A percentile compares a stretch with the other conserved stretches of the same genome.
These are phyloP conservation scores for Perca schrenkii DNA, from an alignment of 2,113 vertebrate genomes.

Conservation along the genomic window DNA sequence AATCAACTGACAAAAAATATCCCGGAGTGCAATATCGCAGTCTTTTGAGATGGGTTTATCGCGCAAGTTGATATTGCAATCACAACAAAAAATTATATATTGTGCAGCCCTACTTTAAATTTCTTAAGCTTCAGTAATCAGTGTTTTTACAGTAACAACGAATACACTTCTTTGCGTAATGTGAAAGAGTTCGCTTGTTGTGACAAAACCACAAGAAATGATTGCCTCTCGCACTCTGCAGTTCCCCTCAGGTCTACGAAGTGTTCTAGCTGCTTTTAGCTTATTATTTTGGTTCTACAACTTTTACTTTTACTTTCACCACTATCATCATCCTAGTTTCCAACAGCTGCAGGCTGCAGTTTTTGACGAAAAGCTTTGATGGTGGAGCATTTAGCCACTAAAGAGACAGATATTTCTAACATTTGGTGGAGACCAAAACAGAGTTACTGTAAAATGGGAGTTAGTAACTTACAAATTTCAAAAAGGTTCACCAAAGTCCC, in stretches of 20 bases:
- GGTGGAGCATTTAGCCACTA: neutral
- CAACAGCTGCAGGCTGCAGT: neutral
- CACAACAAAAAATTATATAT: too few species aligned
- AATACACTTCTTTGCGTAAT: neutral
- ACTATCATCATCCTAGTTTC: neutral
- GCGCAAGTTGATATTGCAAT: too few species aligned
- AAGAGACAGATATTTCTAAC: neutral
- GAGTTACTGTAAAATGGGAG: neutral
- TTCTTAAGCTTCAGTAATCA: neutral
- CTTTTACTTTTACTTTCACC: neutral
- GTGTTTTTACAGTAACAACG: neutral
- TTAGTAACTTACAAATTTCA: too few species aligned
- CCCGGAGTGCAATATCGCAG: too few species aligned
- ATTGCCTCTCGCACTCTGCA: accelerated
- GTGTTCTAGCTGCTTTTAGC: neutral
- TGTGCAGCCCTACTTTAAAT: too few species aligned
- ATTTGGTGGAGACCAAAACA: neutral
- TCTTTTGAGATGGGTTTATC: too few species aligned
- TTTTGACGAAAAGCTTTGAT: neutral
- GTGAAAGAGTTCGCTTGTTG: neutral
- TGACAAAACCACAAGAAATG: neutral
- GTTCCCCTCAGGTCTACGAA: neutral
- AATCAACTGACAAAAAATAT: too few species aligned
- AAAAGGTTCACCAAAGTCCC: too few species aligned
- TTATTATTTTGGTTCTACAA: neutral